Base-by-base conservation (phyloP, 2,113 vertebrate genomes). In the Scomber colias region DNA sequence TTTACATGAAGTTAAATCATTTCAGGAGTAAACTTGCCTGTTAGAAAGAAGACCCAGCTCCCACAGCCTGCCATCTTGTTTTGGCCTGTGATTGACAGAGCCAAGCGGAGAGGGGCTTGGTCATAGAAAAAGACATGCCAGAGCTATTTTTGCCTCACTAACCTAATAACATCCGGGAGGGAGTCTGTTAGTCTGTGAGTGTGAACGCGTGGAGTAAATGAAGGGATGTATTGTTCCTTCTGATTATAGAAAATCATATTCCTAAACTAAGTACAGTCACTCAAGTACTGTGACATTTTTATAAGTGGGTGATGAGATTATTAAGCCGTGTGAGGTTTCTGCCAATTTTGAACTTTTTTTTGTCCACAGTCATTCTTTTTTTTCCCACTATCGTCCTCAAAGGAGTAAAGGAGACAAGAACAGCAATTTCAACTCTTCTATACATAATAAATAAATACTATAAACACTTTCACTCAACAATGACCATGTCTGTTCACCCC, bases 21-120 rank as follows among this genome's bases (percentile, higher is more conserved):
- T 63, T 56, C 0, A 31, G 4, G 57, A 63, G 30, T 13, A 80
- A 86, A 95, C 95, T 95, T 91, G 93, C 95, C 95, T 94, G 93
- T 82, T 24, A 93, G 30, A 62, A 86, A 73, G 84, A 93, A 75
- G 80, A 90, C 11, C 90, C 92, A 92, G 87, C 81, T 92, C 82
- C 78, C 4, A 65, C 62, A 65, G 75, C 82, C 91, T 87, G 93
- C 95, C 95, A 96, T 96, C 87, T 95, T 95, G 94, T 82, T 93
- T 87, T 40, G 76, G 59, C 27, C 66, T 89, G 54, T 95, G 95
- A 96, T 87, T 95, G 95, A 96, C 95, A 91, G 89, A 64, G 78
- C 56, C 95, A 95, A 89, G 69, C 66, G 94, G 89, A 88, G 74
- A 78, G 79, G 77, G 86, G 82, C 45, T 69, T 66, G 85, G 83